Percentiles rank a stretch among this genome's conserved stretches.
Evolutionary conservation across 2,797 vertebrate species (phyloP).

Genomic region (Phalloptychus januarius): DNA sequence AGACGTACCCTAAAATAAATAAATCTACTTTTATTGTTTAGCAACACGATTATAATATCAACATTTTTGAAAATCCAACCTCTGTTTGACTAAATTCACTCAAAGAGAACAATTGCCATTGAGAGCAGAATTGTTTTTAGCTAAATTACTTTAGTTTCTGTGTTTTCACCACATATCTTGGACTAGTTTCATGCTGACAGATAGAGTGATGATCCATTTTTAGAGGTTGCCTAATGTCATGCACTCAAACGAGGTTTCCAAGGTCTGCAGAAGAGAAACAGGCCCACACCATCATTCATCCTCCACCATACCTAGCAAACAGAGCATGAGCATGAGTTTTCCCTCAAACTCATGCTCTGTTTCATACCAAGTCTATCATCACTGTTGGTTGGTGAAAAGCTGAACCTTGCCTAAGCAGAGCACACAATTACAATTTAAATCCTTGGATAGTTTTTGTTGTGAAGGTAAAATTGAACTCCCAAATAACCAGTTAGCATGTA

Average conservation of each 20-base stretch:
- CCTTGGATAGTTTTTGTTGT: neutral
- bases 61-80: neutral
- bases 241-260: neutral
- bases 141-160: neutral
- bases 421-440: neutral
- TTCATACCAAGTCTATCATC: neutral
- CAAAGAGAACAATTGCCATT: neutral
- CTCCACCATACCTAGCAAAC: neutral
- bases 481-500: neutral
- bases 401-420: neutral
- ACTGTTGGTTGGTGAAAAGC: neutral
- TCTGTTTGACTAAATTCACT: neutral
- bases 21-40: neutral
- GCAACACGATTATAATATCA: neutral
- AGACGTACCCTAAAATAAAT: neutral
- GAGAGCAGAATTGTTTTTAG: neutral
- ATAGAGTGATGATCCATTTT: neutral
- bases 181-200: neutral
- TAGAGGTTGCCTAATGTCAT: neutral
- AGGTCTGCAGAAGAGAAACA: neutral
- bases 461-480: neutral
- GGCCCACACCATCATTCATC: neutral
- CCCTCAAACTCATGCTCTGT: neutral
- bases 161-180: neutral
- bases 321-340: no score